These are phyloP conservation scores for Heliconius aoede DNA, from an alignment of 2,888 invertebrate species.

Conservation along the genomic window DNA sequence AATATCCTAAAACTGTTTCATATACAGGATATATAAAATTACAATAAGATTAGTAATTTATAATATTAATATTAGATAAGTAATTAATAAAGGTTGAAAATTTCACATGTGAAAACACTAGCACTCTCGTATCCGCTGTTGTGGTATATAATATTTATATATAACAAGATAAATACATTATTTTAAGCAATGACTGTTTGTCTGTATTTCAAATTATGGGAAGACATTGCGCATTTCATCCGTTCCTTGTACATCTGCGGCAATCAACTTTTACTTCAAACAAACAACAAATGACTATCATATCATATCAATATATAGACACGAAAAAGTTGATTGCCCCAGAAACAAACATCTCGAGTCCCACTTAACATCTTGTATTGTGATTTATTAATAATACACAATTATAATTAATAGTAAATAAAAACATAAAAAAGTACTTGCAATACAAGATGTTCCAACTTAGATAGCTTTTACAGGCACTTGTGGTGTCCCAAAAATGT, in stretches of 20 bases:
- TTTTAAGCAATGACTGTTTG: constrained; percentile 79
- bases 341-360: constrained; percentile 70
- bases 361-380: constrained; percentile 72
- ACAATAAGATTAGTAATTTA: constrained; percentile 79
- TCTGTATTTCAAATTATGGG: constrained; percentile 80
- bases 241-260: constrained; percentile 79
- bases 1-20: constrained; percentile 65
- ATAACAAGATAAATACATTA: constrained; percentile 77
- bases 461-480: constrained; percentile 39
- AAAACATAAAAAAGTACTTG: constrained; percentile 43
- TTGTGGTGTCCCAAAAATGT: constrained; percentile 18
- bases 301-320: background rate
- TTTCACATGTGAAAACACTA: constrained; percentile 85
- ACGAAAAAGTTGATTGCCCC: constrained; percentile 67
- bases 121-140: constrained; percentile 81
- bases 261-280: constrained; percentile 66
- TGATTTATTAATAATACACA: constrained; percentile 23
- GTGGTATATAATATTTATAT: constrained; percentile 78
- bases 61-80: constrained; percentile 78
- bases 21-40: constrained; percentile 69
- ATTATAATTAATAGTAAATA: constrained; percentile 6
- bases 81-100: constrained; percentile 71
- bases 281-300: constrained; percentile 6
- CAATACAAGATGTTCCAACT: constrained; percentile 69
- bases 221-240: constrained; percentile 85